These are phyloP conservation scores for Ganaspis sp. DNA, from an alignment of 1,140 invertebrate genomes.

Conservation along the genomic window DNA sequence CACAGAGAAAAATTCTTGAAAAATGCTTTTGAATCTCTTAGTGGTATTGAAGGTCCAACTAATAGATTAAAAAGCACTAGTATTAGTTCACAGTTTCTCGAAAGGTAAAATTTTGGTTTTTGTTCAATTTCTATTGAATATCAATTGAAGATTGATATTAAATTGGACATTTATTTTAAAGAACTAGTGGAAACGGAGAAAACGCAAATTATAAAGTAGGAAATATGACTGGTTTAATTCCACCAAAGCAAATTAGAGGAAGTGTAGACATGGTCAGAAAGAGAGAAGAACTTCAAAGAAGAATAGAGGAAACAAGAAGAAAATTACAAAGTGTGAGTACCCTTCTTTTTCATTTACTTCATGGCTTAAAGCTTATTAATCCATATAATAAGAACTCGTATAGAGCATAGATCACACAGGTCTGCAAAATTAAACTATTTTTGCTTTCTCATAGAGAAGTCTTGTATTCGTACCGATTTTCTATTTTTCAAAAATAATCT, in stretches of 20 bases:
- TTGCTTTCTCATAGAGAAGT: no score
- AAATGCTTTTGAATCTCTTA: slow-evolving; percentile 86
- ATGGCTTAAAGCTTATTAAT: not conserved
- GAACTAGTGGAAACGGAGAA: slow-evolving; percentile 67
- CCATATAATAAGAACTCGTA: no score
- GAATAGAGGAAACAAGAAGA: slow-evolving; percentile 90
- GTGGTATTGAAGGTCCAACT: slow-evolving; percentile 78
- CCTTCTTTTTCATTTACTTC: not conserved
- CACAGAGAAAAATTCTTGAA: slow-evolving; percentile 85
- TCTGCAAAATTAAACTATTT: no score
- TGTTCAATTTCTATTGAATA: not conserved
- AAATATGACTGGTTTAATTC: slow-evolving; percentile 77
- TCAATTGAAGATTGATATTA: slow-evolving; percentile 61
- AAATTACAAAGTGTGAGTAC: slow-evolving; percentile 91
- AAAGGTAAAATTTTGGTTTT: slow-evolving; percentile 62
- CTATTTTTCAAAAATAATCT: no score
- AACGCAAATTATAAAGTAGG: slow-evolving; percentile 61
- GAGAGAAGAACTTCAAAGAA: slow-evolving; percentile 88
- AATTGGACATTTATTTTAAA: slow-evolving; percentile 64
- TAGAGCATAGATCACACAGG: no score
- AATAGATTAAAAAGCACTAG: slow-evolving; percentile 68
- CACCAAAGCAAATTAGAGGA: slow-evolving; percentile 77
- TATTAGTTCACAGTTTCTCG: slow-evolving; percentile 73
- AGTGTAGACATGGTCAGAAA: slow-evolving; percentile 84
- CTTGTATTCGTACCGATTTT: no score